Conservation (phyloP, 2,797 vertebrate genomes). For the Hydrocynus forskahlii region DNA sequence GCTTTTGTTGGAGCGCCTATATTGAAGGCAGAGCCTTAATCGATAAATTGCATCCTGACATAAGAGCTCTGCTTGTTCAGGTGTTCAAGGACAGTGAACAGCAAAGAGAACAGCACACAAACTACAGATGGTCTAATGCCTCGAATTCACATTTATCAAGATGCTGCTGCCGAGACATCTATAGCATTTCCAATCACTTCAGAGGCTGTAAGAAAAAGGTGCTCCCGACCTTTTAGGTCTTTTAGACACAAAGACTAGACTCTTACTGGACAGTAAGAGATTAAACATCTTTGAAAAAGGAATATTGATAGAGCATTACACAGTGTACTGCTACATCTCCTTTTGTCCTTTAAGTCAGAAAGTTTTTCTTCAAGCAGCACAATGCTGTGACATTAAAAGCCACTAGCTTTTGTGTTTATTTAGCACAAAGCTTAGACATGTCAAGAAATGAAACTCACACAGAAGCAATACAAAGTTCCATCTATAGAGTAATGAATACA, state of each 20-base stretch:
- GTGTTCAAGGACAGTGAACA: slow-evolving; percentile 36
- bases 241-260: neutral
- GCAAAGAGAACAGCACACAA: neutral
- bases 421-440: neutral
- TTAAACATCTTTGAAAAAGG: slow-evolving; percentile 6
- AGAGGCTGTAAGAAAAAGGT: neutral
- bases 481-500: neutral
- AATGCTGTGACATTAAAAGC: slow-evolving; percentile 7
- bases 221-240: neutral
- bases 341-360: slow-evolving; percentile 24
- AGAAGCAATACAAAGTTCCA: neutral
- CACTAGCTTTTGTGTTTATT: slow-evolving; percentile 1
- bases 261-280: neutral
- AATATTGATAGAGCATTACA: neutral
- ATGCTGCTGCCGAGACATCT: neutral
- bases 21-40: slow-evolving; percentile 18
- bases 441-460: neutral
- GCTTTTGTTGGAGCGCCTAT: slow-evolving; percentile 1
- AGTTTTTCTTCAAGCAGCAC: neutral
- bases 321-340: neutral
- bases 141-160: neutral
- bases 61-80: slow-evolving; percentile 18
- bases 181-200: neutral
- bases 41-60: slow-evolving; percentile 35
- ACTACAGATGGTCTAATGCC: slow-evolving; percentile 12